These are phyloP conservation scores for Stichopus chloronotus DNA, from an alignment of 35 echinoderm and acorn worm species.

Conservation along the genomic window DNA sequence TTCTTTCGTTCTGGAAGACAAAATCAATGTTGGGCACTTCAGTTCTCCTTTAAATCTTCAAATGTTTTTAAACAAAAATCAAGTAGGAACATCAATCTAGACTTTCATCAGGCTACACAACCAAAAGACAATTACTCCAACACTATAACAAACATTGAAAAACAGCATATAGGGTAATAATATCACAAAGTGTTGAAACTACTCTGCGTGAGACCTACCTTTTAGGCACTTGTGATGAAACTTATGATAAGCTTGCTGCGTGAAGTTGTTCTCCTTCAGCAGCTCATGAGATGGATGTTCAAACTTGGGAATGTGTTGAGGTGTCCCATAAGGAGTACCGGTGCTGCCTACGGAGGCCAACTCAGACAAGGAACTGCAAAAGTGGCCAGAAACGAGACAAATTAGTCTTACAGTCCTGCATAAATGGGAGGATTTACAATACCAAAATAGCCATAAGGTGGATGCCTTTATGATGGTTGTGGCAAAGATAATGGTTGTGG, in stretches of 20 bases:
- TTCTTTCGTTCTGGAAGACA: slow-evolving; percentile 90
- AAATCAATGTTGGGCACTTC: neutral
- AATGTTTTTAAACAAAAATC: neutral
- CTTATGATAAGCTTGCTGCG: slow-evolving; percentile 97
- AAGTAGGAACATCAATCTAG: neutral
- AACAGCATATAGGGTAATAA: too few species aligned
- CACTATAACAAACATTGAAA: too few species aligned
- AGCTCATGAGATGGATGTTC: slow-evolving; percentile 99
- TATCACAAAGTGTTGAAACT: neutral
- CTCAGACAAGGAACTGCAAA: slow-evolving; percentile 81
- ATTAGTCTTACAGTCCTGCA: too few species aligned
- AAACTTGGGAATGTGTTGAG: slow-evolving; percentile 95
- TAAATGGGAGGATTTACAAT: too few species aligned
- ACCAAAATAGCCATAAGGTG: too few species aligned
- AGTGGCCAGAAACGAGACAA: neutral
- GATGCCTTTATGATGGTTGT: too few species aligned
- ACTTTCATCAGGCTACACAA: too few species aligned
- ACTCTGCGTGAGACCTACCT: slow-evolving; percentile 62
- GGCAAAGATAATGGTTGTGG: too few species aligned
- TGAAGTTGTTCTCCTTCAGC: slow-evolving; percentile 99
- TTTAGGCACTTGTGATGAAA: slow-evolving; percentile 99
- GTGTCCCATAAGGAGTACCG: slow-evolving; percentile 90
- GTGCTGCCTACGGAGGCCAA: slow-evolving; percentile 64
- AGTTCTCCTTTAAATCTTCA: neutral
- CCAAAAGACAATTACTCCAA: too few species aligned